Evolutionary conservation across 2,888 invertebrate species (phyloP).

Genomic region (Archaeoteleia sp.): DNA sequence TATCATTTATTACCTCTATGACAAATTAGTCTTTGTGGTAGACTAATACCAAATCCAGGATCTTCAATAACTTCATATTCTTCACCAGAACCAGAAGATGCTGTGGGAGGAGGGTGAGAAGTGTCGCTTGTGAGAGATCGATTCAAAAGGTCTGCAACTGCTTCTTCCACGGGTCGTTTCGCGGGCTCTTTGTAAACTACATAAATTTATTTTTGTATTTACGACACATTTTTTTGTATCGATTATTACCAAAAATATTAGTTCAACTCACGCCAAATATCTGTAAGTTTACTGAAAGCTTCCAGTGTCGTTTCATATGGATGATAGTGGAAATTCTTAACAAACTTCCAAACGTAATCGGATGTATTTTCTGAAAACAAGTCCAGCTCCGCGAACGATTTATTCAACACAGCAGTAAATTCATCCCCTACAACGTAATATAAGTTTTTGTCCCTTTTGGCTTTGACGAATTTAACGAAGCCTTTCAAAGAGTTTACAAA

Average conservation of each 20-base stretch:
- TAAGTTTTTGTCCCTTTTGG: constrained; percentile 83
- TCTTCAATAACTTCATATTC: constrained; percentile 84
- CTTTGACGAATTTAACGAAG: constrained; percentile 80
- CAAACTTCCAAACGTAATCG: constrained; percentile 81
- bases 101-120: not conserved
- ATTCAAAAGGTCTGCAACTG: no score
- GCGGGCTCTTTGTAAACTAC: no score
- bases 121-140: no score
- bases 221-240: not conserved
- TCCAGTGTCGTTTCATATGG: constrained; percentile 90
- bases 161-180: no score
- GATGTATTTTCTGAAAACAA: constrained; percentile 84
- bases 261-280: constrained; percentile 83
- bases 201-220: constrained; percentile 1
- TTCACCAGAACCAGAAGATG: constrained; percentile 77
- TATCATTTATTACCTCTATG: constrained; percentile 67
- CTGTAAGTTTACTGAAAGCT: constrained; percentile 90
- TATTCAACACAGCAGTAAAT: constrained; percentile 81
- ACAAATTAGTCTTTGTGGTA: constrained; percentile 81
- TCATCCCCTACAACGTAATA: constrained; percentile 83
- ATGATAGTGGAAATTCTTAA: constrained; percentile 79
- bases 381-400: constrained; percentile 91
- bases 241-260: constrained; percentile 63
- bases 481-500: constrained; percentile 81
- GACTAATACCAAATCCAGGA: constrained; percentile 76